A percentile compares a stretch with the other conserved stretches of the same genome.
phyloP scores from a whole-genome alignment of 2,113 vertebrate genomes.

The Amphilophus citrinellus region DNA sequence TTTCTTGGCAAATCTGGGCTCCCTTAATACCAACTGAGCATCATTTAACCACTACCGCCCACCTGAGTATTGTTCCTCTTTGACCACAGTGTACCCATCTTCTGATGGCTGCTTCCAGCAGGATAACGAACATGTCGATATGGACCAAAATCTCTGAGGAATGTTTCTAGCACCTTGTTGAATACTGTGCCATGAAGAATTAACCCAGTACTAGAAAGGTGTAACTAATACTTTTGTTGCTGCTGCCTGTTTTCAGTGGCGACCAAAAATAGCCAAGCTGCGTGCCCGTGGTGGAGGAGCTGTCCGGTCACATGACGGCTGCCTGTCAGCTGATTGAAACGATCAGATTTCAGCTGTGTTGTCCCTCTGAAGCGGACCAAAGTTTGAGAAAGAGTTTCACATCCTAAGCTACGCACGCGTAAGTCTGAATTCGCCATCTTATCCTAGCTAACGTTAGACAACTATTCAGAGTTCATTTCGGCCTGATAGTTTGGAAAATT shows the following conservation, averaged over 20 bases:
- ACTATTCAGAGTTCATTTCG: not conserved
- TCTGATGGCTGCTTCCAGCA: not conserved
- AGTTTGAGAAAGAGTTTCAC: not conserved
- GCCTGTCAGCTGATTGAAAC: constrained; percentile 55
- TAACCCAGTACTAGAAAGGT: not conserved
- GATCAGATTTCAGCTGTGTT: constrained; percentile 41
- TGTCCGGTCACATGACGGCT: constrained; percentile 51
- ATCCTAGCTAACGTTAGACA: not conserved
- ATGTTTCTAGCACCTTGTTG: not conserved
- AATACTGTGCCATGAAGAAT: not conserved
- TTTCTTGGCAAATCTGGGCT: not conserved
- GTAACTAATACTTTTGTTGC: not conserved
- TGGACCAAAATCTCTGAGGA: not conserved
- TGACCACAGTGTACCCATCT: not conserved
- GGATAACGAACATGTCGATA: not conserved
- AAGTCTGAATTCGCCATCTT: constrained; percentile 1
- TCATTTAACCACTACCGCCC: not conserved
- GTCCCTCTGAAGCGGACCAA: not conserved
- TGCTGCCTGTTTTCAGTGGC: too few species aligned
- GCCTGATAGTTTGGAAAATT: not conserved
- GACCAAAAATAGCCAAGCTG: not conserved
- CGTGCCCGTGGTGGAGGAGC: not conserved
- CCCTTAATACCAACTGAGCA: not conserved
- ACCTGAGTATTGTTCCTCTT: not conserved
- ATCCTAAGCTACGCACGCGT: not conserved